A percentile compares a stretch with the other conserved stretches of the same genome.
Conservation (phyloP, 2,888 invertebrate species). For the Lucinisca nassula region DNA sequence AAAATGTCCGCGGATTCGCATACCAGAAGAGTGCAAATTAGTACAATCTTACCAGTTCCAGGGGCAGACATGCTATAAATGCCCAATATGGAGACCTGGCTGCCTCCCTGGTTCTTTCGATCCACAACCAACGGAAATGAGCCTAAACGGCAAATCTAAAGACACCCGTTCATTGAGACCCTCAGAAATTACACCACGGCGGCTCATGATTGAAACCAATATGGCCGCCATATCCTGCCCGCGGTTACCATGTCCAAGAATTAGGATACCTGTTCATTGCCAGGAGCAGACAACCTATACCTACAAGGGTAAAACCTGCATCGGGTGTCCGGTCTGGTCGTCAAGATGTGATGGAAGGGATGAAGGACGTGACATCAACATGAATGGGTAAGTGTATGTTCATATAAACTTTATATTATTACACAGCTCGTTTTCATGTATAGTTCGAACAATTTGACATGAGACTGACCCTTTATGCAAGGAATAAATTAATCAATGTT, state of each 20-base stretch:
- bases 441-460: no score
- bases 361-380: conserved; percentile 30
- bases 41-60: conserved; percentile 43
- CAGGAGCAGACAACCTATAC: conserved; percentile 32
- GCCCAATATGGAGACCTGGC: conserved; percentile 44
- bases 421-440: no score
- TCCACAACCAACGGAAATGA: not conserved
- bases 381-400: conserved; percentile 62
- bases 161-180: not conserved
- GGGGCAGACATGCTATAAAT: conserved; percentile 53
- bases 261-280: conserved; percentile 47
- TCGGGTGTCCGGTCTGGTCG: conserved; percentile 59
- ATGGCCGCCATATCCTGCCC: conserved; percentile 32
- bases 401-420: no score
- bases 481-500: no score
- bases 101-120: conserved; percentile 2
- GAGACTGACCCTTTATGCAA: no score
- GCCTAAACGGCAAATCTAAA: not conserved
- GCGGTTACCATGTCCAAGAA: conserved; percentile 43
- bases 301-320: conserved; percentile 43
- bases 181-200: not conserved
- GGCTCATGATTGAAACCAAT: not conserved
- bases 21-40: conserved; percentile 55
- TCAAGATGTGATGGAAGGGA: conserved; percentile 22
- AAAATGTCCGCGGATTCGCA: conserved; percentile 43